phyloP scores from a whole-genome alignment of 2,113 vertebrate species.

The Neolamprologus falcicula region DNA sequence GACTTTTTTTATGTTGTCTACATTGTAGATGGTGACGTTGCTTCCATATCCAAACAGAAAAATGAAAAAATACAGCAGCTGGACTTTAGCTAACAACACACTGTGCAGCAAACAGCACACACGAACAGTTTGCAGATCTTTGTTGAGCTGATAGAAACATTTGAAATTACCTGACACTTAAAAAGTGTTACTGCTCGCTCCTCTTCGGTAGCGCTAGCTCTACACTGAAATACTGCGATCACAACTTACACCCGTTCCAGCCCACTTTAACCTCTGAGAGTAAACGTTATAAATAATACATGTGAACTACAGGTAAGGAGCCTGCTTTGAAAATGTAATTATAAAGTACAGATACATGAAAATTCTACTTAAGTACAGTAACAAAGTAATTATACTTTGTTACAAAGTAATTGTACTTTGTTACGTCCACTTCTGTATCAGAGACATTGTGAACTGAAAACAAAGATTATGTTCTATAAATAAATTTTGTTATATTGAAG shows the following conservation, averaged over 20 bases:
- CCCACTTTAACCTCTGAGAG: not conserved
- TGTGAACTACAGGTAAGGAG: not conserved
- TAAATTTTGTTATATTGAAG: not conserved
- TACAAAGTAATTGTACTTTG: not conserved
- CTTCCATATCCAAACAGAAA: too few species aligned
- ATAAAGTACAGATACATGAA: not conserved
- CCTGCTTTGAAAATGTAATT: not conserved
- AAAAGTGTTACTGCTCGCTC: not conserved
- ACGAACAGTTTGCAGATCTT: accelerated
- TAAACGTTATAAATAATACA: not conserved
- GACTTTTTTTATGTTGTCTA: too few species aligned
- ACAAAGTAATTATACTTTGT: not conserved
- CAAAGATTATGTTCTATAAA: not conserved
- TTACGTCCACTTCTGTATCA: not conserved
- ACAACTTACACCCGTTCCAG: not conserved
- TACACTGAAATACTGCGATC: not conserved
- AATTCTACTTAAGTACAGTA: not conserved
- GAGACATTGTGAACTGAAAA: not conserved
- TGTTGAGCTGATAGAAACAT: not conserved
- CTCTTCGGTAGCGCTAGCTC: not conserved
- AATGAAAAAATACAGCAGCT: too few species aligned
- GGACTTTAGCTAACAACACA: accelerated
- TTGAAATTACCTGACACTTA: not conserved
- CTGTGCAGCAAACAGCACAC: not conserved
- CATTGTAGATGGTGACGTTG: too few species aligned